These are phyloP conservation scores for Sebastes kiyomatsui DNA, from an alignment of 2,797 vertebrate species.

Conservation along the genomic window DNA sequence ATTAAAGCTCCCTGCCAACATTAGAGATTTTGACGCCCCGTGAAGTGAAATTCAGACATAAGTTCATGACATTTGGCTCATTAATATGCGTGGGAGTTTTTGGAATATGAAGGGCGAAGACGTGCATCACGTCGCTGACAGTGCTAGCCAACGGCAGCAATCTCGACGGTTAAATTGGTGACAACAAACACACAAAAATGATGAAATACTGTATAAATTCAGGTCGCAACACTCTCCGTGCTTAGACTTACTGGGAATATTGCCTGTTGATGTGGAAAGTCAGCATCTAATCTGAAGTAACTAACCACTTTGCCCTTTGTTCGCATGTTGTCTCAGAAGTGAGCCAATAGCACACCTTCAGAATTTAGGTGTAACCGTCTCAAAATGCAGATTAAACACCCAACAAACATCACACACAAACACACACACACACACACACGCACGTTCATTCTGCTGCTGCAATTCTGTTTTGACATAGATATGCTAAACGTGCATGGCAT, in stretches of 20 bases:
- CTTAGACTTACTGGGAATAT: constrained; percentile 2
- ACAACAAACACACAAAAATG: constrained; percentile 21
- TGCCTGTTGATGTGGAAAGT: constrained; percentile 11
- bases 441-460: background rate
- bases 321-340: background rate
- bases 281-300: background rate
- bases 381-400: background rate
- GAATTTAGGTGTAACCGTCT: background rate
- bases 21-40: constrained; percentile 52
- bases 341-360: background rate
- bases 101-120: constrained; percentile 34
- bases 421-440: background rate
- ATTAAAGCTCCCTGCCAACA: constrained; percentile 59
- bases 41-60: constrained; percentile 39
- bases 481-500: background rate
- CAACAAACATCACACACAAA: background rate
- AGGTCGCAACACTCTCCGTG: background rate
- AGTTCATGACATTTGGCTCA: constrained; percentile 53
- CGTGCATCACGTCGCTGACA: constrained; percentile 24
- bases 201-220: constrained; percentile 19
- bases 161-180: background rate
- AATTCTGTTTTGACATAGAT: background rate
- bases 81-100: constrained; percentile 44
- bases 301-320: background rate
- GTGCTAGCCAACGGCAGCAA: constrained; percentile 19